Percentiles rank a stretch among this genome's conserved stretches.
Conservation (phyloP, 2,888 invertebrate genomes). For the Hipparchia sbordonii region DNA sequence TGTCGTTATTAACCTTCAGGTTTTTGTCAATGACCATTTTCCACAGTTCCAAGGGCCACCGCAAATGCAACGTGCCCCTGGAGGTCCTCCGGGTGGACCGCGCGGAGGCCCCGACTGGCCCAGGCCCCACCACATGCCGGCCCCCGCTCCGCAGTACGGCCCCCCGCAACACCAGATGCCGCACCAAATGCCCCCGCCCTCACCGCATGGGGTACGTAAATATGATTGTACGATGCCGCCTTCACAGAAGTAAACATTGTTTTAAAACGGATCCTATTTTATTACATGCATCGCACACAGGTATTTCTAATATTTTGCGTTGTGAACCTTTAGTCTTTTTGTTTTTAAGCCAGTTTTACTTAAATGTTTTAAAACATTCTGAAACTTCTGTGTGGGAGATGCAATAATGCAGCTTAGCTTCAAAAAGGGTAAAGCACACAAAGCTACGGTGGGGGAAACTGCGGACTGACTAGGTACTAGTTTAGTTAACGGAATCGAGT, state of each 20-base stretch:
- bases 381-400: no score
- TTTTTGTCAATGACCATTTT: background rate
- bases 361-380: no score
- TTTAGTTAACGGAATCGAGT: no score
- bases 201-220: conserved; percentile 65
- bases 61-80: conserved; percentile 41
- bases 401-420: no score
- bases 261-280: background rate
- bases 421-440: no score
- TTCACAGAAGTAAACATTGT: background rate
- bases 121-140: conserved; percentile 69
- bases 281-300: background rate
- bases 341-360: no score
- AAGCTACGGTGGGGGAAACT: no score
- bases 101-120: conserved; percentile 72
- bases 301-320: background rate
- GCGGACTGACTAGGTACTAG: no score
- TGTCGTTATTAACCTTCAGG: no score
- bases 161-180: conserved; percentile 77
- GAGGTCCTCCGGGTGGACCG: conserved; percentile 47
- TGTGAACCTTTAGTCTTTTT: no score
- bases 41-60: conserved; percentile 65
- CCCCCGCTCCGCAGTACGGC: conserved; percentile 71
- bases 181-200: conserved; percentile 75
- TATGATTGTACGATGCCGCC: no score